A percentile compares a stretch with the other conserved stretches of the same genome.
Evolutionary conservation across 2,797 vertebrate species (phyloP).

Genomic region (Oryzias sinensis): DNA sequence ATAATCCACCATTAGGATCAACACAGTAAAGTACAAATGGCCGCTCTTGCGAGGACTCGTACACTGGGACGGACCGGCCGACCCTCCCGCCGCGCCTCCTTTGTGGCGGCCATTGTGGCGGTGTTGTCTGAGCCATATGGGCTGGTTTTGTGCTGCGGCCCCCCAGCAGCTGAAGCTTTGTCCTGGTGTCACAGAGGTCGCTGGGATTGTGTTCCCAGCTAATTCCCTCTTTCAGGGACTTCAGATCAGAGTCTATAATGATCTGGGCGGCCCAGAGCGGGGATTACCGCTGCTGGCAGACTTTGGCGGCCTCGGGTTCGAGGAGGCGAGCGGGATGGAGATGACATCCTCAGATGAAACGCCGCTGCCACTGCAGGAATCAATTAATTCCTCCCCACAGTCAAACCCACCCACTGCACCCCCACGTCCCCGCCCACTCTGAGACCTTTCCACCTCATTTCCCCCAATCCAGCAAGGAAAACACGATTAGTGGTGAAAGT

Average conservation of each 20-base stretch:
- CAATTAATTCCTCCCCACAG: conserved; percentile 54
- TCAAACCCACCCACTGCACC: conserved; percentile 38
- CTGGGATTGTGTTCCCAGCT: conserved; percentile 84
- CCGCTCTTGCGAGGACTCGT: conserved; percentile 36
- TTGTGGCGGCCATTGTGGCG: conserved; percentile 79
- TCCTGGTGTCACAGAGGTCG: conserved; percentile 81
- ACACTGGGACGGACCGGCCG: conserved; percentile 32
- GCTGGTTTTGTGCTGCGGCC: conserved; percentile 79
- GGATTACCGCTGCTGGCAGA: conserved; percentile 74
- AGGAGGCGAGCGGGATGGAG: conserved; percentile 40
- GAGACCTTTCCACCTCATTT: conserved; percentile 88
- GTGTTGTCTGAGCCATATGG: conserved; percentile 82
- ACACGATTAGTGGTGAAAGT: conserved; percentile 90
- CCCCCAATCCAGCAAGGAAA: conserved; percentile 86
- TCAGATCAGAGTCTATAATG: conserved; percentile 85
- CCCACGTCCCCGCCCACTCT: conserved; percentile 42
- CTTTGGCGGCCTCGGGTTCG: conserved; percentile 61
- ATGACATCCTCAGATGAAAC: conserved; percentile 72
- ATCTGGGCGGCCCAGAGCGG: conserved; percentile 71
- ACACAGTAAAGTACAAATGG: conserved; percentile 48
- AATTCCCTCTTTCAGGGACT: conserved; percentile 88
- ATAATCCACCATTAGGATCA: conserved; percentile 30
- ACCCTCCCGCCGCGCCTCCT: conserved; percentile 77
- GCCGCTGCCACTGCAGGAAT: conserved; percentile 69
- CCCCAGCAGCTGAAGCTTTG: conserved; percentile 85